Evolutionary conservation across 1,140 invertebrate genomes (phyloP).

Genomic region (Paralvinella palmiformis): DNA sequence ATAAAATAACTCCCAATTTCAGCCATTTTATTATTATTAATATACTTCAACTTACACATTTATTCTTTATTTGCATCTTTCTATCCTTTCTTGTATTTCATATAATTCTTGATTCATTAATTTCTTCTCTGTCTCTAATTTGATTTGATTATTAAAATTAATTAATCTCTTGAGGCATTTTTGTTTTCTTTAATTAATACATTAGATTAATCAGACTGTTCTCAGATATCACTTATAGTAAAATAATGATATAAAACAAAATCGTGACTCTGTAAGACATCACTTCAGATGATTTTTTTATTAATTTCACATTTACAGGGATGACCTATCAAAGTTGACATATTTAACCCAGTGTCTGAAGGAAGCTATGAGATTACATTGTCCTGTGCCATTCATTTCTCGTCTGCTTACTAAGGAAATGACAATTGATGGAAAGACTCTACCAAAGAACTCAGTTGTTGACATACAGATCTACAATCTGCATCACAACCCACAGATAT

Average conservation of each 20-base stretch:
- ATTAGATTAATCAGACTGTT: too few relatives aligned
- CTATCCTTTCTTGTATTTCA: too few relatives aligned
- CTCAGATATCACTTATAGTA: neutral
- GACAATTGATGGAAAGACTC: slow-evolving; percentile 30
- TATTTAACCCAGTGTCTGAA: slow-evolving; percentile 48
- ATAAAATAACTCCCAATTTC: too few relatives aligned
- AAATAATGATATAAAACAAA: neutral
- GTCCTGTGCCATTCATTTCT: slow-evolving; percentile 62
- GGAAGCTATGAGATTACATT: slow-evolving; percentile 45
- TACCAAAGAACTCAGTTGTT: slow-evolving; percentile 25
- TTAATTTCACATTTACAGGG: slow-evolving; percentile 16
- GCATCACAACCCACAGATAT: slow-evolving; percentile 36
- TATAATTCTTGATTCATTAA: too few relatives aligned
- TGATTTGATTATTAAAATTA: too few relatives aligned
- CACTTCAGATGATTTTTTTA: neutral
- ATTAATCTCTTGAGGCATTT: neutral
- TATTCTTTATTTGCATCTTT: too few relatives aligned
- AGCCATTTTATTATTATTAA: too few relatives aligned
- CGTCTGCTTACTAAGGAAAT: slow-evolving; percentile 63
- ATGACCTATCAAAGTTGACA: slow-evolving; percentile 34
- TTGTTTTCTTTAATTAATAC: neutral
- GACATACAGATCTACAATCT: slow-evolving; percentile 27
- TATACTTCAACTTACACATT: too few relatives aligned
- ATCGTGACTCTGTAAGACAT: neutral
- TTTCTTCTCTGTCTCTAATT: too few relatives aligned